Percentiles rank a stretch among this genome's conserved stretches.
phyloP scores from a whole-genome alignment of 2,113 vertebrate genomes.

The Hippocampus zosterae region DNA sequence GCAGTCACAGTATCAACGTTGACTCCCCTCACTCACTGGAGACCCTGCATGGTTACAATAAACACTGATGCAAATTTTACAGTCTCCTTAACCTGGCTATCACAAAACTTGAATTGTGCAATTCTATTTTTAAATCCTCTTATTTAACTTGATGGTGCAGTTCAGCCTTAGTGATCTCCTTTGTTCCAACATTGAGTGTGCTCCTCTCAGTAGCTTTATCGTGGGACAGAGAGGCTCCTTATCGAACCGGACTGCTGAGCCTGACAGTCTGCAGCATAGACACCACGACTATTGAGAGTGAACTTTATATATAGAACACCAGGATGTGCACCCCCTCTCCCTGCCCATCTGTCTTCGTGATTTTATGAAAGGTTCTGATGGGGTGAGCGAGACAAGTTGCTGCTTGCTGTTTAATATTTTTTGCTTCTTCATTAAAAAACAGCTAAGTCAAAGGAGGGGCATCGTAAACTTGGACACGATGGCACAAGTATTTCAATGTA shows the following conservation, averaged over 20 bases:
- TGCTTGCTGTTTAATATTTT: constrained; percentile 4
- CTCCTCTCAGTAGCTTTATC: constrained; percentile 33
- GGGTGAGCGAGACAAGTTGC: constrained; percentile 21
- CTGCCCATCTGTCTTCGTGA: constrained; percentile 34
- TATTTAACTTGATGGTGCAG: not conserved
- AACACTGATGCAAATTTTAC: constrained; percentile 27
- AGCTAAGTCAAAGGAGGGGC: constrained; percentile 9
- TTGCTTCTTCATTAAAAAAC: constrained; percentile 4
- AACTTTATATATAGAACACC: constrained; percentile 57
- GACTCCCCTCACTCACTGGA: constrained; percentile 24
- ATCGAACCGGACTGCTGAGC: constrained; percentile 45
- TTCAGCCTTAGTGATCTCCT: constrained; percentile 1
- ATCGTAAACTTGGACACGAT: not conserved
- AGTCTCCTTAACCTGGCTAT: constrained; percentile 14
- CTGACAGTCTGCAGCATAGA: constrained; percentile 39
- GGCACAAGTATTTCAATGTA: too few relatives aligned
- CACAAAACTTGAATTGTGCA: not conserved
- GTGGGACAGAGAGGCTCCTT: constrained; percentile 53
- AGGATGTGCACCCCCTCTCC: constrained; percentile 38
- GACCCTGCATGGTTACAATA: constrained; percentile 41
- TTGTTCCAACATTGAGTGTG: constrained; percentile 20
- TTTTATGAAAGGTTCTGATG: constrained; percentile 29
- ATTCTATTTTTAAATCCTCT: constrained; percentile 18
- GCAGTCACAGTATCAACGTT: constrained; percentile 21
- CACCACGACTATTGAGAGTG: constrained; percentile 46